Conservation (phyloP, 2,797 vertebrate species). For the Echeneis naucrates region DNA sequence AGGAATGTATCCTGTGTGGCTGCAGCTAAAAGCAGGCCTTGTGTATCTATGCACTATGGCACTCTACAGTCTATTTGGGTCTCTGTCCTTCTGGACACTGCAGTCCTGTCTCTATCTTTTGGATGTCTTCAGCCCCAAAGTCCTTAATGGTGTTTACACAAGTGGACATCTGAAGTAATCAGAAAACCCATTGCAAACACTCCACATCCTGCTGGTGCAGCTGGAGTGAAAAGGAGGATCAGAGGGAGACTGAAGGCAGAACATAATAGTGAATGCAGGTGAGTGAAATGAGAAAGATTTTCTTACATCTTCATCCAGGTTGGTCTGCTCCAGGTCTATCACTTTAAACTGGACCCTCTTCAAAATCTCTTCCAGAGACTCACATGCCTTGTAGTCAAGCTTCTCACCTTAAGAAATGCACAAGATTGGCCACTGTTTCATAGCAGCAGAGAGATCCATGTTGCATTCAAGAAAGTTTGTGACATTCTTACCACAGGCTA, state of each 20-base stretch:
- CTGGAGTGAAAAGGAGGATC: conserved; percentile 26
- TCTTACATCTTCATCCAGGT: conserved; percentile 95
- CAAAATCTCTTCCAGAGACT: conserved; percentile 94
- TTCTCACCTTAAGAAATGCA: conserved; percentile 87
- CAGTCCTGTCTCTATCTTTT: conserved; percentile 43
- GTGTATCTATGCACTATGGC: conserved; percentile 14
- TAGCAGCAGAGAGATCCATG: not conserved
- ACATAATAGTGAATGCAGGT: not conserved
- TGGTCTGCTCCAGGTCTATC: conserved; percentile 94
- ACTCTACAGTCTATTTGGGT: conserved; percentile 26
- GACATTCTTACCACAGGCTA: not conserved
- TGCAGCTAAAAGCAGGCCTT: conserved; percentile 17
- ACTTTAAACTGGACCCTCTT: conserved; percentile 95
- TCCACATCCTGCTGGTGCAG: conserved; percentile 51
- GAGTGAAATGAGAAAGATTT: not conserved
- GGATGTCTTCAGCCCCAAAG: conserved; percentile 47
- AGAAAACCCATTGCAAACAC: conserved; percentile 60
- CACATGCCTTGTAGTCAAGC: conserved; percentile 92
- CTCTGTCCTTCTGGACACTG: conserved; percentile 29
- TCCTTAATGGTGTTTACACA: conserved; percentile 73
- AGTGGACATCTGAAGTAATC: conserved; percentile 69
- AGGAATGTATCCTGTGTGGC: conserved; percentile 14
- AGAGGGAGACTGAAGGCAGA: conserved; percentile 12
- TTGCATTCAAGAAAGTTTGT: not conserved
- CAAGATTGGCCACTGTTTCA: not conserved